phyloP scores from a whole-genome alignment of 2,113 vertebrate species.

The Oncorhynchus nerka region DNA sequence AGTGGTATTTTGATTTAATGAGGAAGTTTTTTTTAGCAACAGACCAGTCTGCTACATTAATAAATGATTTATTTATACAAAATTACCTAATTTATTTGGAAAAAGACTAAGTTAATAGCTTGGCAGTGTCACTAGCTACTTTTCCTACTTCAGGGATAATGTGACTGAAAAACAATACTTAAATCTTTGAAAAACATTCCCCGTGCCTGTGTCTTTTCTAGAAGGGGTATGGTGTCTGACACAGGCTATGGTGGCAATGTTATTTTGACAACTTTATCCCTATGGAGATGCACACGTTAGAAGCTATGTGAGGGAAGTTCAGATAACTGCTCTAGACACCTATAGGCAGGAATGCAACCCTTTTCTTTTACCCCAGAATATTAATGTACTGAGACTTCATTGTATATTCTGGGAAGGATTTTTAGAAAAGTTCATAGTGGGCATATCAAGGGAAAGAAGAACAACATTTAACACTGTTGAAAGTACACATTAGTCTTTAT shows the following conservation, averaged over 20 bases:
- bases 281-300: too few relatives aligned
- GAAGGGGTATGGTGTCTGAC: too few relatives aligned
- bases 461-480: not conserved
- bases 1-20: not conserved
- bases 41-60: not conserved
- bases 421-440: not conserved
- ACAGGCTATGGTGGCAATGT: too few relatives aligned
- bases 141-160: not conserved
- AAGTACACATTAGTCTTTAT: not conserved
- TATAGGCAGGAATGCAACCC: not conserved
- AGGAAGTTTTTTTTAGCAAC: not conserved
- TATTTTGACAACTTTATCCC: too few relatives aligned
- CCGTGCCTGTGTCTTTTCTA: too few relatives aligned
- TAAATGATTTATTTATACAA: constrained; percentile 3
- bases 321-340: not conserved
- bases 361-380: not conserved
- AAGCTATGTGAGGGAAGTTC: not conserved
- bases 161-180: too few relatives aligned
- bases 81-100: not conserved
- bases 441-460: not conserved
- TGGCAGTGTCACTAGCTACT: not conserved
- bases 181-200: too few relatives aligned
- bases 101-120: not conserved
- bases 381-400: not conserved
- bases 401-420: not conserved